phyloP scores from a whole-genome alignment of 2,888 invertebrate species.

The Catocala nupta region DNA sequence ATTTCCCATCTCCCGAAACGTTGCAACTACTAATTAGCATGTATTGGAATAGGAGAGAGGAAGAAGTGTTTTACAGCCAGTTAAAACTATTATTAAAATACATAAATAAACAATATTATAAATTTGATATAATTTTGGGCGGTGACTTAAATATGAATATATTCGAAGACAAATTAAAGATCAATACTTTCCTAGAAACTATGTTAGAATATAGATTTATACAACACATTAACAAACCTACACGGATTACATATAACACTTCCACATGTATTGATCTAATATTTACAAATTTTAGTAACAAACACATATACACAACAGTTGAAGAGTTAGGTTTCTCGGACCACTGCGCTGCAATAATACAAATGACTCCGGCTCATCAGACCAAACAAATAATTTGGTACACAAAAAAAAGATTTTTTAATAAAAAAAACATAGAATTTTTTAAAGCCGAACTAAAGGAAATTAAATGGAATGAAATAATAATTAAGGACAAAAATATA shows the following conservation, averaged over 20 bases:
- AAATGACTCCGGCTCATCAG: constrained; percentile 4
- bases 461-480: constrained; percentile 9
- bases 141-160: constrained; percentile 10
- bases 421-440: constrained; percentile 3
- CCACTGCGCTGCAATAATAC: constrained; percentile 7
- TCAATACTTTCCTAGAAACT: background rate
- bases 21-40: too few species aligned
- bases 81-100: constrained; percentile 1
- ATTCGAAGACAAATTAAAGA: constrained; percentile 5
- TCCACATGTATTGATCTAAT: constrained; percentile 15
- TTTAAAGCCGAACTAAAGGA: constrained; percentile 10
- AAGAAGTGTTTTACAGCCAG: constrained; percentile 1
- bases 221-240: constrained; percentile 10
- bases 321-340: constrained; percentile 12
- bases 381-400: constrained; percentile 7
- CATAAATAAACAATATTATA: constrained; percentile 5
- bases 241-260: background rate
- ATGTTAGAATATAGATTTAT: constrained; percentile 10
- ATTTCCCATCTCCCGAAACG: too few species aligned
- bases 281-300: constrained; percentile 8
- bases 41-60: too few species aligned
- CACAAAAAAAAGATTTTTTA: constrained; percentile 12
- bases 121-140: constrained; percentile 5
- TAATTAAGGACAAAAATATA: constrained; percentile 4
- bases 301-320: background rate